These are phyloP conservation scores for Torymus aiolomorphi DNA, from an alignment of 2,888 invertebrate genomes.

Conservation along the genomic window DNA sequence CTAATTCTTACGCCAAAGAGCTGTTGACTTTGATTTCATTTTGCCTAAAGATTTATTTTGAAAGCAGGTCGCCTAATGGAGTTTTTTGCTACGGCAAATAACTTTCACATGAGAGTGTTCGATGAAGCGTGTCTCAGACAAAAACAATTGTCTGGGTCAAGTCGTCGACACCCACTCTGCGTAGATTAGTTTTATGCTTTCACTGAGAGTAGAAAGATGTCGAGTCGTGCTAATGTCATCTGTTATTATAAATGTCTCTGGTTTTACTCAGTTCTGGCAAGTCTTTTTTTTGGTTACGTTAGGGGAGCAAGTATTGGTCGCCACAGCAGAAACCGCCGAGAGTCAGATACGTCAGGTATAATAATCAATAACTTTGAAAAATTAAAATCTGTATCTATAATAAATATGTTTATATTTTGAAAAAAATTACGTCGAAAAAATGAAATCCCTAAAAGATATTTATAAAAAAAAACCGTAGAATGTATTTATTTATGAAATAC, in stretches of 20 bases:
- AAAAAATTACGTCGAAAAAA: too few species aligned
- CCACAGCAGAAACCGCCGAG: not conserved
- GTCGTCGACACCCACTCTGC: slow-evolving; percentile 13
- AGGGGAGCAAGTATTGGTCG: slow-evolving; percentile 16
- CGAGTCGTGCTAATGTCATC: not conserved
- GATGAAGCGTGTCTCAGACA: slow-evolving; percentile 60
- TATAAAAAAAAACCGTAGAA: too few species aligned
- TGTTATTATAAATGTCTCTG: slow-evolving; percentile 6
- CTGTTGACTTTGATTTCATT: not conserved
- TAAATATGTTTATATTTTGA: too few species aligned
- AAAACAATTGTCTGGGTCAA: slow-evolving; percentile 53
- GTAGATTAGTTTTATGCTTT: slow-evolving; percentile 24
- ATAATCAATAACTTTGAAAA: too few species aligned
- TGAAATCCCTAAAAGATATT: too few species aligned
- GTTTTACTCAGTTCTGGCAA: slow-evolving; percentile 13
- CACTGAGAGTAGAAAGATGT: slow-evolving; percentile 9
- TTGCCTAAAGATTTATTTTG: slow-evolving; percentile 22
- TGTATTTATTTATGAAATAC: too few species aligned
- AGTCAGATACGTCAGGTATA: slow-evolving; percentile 22
- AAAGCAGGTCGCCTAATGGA: slow-evolving; percentile 42
- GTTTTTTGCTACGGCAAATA: slow-evolving; percentile 40
- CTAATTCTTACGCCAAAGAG: slow-evolving; percentile 4
- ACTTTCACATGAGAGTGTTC: slow-evolving; percentile 64
- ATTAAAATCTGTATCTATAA: too few species aligned
- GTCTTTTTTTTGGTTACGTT: slow-evolving; percentile 13